phyloP scores from a whole-genome alignment of 1,140 invertebrate species.

The Chymomyza costata region DNA sequence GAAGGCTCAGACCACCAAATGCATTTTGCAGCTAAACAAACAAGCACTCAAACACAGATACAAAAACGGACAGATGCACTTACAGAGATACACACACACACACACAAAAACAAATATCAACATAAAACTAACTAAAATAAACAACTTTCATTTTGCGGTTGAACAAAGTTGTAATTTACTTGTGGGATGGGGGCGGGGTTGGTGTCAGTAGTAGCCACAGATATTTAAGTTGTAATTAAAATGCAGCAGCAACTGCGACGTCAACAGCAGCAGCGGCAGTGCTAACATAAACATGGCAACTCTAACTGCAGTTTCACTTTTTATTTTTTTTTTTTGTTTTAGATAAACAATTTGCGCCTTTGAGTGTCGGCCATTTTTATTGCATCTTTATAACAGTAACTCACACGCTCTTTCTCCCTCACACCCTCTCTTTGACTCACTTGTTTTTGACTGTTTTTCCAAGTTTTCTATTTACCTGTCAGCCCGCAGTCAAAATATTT shows the following conservation, averaged over 20 bases:
- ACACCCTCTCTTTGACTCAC: no score
- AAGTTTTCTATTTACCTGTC: no score
- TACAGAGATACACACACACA: background rate
- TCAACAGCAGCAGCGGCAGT: background rate
- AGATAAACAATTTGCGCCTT: slow-evolving; percentile 60
- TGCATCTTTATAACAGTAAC: no score
- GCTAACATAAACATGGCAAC: slow-evolving; percentile 1
- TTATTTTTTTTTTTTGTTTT: slow-evolving; percentile 41
- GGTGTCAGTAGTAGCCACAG: no score
- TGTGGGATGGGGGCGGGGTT: slow-evolving; percentile 35
- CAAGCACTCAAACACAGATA: slow-evolving; percentile 15
- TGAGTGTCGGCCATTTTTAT: no score
- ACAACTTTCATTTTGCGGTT: slow-evolving; percentile 67
- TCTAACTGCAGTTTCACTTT: slow-evolving; percentile 39
- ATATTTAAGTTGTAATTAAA: slow-evolving; percentile 73
- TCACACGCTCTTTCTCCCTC: no score
- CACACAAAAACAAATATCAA: slow-evolving; percentile 1
- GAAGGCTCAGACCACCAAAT: no score
- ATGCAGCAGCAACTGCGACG: slow-evolving; percentile 44
- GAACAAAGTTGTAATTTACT: slow-evolving; percentile 65
- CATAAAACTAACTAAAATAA: slow-evolving; percentile 39
- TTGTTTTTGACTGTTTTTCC: no score
- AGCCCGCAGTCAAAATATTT: slow-evolving; percentile 52
- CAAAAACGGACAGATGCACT: slow-evolving; percentile 18
- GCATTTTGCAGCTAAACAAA: no score